Conservation (phyloP, 2,888 invertebrate species). For the Biston stratarius region DNA sequence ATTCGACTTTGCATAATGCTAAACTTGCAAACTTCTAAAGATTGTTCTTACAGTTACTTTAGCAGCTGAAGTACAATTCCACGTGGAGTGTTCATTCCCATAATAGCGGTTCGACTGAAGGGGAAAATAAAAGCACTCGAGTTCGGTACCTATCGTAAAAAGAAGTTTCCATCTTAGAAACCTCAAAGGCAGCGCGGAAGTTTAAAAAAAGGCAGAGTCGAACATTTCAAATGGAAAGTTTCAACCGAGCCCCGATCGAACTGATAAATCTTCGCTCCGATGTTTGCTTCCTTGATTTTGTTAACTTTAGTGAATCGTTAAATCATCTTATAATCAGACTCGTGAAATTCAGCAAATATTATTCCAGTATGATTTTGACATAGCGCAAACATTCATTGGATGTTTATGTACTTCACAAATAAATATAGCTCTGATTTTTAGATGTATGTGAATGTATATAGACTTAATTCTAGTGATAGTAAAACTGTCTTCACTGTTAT, state of each 20-base stretch:
- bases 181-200: constrained; percentile 75
- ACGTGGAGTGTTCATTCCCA: constrained; percentile 37
- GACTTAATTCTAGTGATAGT: too few relatives aligned
- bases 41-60: constrained; percentile 34
- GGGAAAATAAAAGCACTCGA: constrained; percentile 61
- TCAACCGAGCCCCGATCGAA: constrained; percentile 63
- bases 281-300: constrained; percentile 56
- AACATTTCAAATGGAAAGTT: constrained; percentile 74
- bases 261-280: constrained; percentile 62
- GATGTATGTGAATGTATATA: neutral
- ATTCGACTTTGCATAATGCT: constrained; percentile 42
- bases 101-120: constrained; percentile 49
- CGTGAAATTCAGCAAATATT: constrained; percentile 30
- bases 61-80: constrained; percentile 16
- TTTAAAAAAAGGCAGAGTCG: constrained; percentile 72
- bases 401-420: too few relatives aligned
- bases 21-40: constrained; percentile 26
- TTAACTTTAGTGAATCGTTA: constrained; percentile 53
- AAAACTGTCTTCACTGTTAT: too few relatives aligned
- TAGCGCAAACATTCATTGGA: constrained; percentile 14
- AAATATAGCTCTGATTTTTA: neutral
- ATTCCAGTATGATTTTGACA: constrained; percentile 1
- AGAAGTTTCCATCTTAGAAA: constrained; percentile 71
- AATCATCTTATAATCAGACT: constrained; percentile 40
- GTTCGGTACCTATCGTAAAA: constrained; percentile 61